Evolutionary conservation across 2,888 invertebrate genomes (phyloP), one percentile per base, ranked within the genome.

Genomic region (Leucophora obtusa): DNA sequence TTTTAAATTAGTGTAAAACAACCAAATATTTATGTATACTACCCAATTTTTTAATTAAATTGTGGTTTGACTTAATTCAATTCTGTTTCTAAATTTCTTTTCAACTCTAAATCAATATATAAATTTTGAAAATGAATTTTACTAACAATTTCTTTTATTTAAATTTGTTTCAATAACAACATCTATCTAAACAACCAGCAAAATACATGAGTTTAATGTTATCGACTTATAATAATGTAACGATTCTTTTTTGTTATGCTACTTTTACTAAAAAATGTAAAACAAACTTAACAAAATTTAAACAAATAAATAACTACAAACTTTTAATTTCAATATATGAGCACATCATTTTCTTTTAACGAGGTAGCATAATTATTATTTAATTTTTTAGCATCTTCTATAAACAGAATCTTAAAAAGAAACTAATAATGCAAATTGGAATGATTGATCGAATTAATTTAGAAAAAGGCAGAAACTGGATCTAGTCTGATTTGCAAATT

Each of bases 351-450:
- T 83, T 75, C 74, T 73, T 82, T 7, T 79, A 83, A 83, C 83
- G 84, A 84, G 84, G 82, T 84, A 85, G 85, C 84, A 79, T 83
- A 54, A 73, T 77, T 63, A 18, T 38, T 43, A 38, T 14, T 50
- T 51, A 59, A 51, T 71, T 21, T 21, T 38, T 24, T 58, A 56
- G 56, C 35, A 38, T 38, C 0, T 38, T 11, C 10, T 38, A 3
- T 38, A 11, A 38, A 38, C 2, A 38, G 6, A 4, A n/a, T n/a
- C 43, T 6, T 5, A 14, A n/a, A 2, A 47, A 1, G n/a, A 47
- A 4, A 47, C n/a, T 47, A 43, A 14, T 43, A 14, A 43, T 43
- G 43, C 11, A 43, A 43, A 14, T 11, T 21, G 4, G 21, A 21
- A 21, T 21, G 21, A 21, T 21, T 21, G 4, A 21, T n/a, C n/a